A percentile compares a stretch with the other conserved stretches of the same genome.
These are phyloP conservation scores for Pemphigus obesinymphae DNA, from an alignment of 1,140 invertebrate genomes.

Conservation along the genomic window DNA sequence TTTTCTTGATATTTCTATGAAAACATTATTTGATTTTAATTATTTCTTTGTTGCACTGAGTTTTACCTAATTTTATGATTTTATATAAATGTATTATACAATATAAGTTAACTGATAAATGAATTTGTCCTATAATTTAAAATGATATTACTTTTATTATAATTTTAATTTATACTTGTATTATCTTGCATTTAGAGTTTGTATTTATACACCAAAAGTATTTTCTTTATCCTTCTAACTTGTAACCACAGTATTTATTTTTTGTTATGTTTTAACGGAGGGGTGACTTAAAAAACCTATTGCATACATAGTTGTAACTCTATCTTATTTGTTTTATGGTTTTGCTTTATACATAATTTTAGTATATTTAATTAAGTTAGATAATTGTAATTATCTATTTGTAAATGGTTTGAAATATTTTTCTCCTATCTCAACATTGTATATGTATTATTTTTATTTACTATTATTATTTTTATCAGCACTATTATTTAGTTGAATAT, in stretches of 20 bases:
- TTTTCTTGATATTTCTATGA: neutral
- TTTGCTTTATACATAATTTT: neutral
- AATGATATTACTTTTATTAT: neutral
- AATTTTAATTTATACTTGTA: constrained; percentile 10
- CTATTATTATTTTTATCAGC: neutral
- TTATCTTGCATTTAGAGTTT: constrained; percentile 24
- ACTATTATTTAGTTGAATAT: neutral
- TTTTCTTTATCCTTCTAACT: neutral
- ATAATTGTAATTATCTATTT: neutral
- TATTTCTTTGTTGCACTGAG: neutral
- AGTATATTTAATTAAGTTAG: neutral
- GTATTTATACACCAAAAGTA: constrained; percentile 2
- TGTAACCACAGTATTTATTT: constrained; percentile 15
- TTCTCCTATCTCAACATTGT: constrained; percentile 19
- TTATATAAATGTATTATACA: neutral
- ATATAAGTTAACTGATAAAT: neutral
- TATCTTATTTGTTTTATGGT: neutral
- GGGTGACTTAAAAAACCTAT: neutral
- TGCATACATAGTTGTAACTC: neutral
- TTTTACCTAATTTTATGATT: neutral
- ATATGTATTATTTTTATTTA: neutral
- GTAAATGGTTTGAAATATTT: neutral
- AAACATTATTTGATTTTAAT: constrained; percentile 13
- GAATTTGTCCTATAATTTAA: constrained; percentile 2
- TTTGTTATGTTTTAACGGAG: neutral